Conservation (phyloP, 2,888 invertebrate species). For the Gari tellinella region DNA sequence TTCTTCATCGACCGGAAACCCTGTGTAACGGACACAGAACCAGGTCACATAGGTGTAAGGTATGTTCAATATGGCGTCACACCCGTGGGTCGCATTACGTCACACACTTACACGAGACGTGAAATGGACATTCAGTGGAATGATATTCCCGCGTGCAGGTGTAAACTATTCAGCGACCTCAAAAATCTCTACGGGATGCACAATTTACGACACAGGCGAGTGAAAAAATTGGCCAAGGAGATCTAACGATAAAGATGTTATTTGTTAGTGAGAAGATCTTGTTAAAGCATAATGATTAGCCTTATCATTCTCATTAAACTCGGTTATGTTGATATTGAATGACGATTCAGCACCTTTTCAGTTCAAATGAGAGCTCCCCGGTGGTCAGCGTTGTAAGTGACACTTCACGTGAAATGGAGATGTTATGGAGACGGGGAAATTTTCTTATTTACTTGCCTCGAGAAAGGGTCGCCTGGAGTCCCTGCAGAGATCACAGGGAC, state of each 20-base stretch:
- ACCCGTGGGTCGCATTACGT: slow-evolving; percentile 48
- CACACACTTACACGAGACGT: slow-evolving; percentile 35
- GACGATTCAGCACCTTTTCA: slow-evolving; percentile 46
- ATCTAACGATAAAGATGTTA: slow-evolving; percentile 47
- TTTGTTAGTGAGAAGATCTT: slow-evolving; percentile 58
- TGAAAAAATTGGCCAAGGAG: slow-evolving; percentile 26
- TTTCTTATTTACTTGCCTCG: slow-evolving; percentile 41
- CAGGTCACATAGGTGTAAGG: slow-evolving; percentile 23
- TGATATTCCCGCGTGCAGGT: slow-evolving; percentile 50
- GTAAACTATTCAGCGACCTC: slow-evolving; percentile 35
- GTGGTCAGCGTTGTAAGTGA: slow-evolving; percentile 35
- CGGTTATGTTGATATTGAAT: slow-evolving; percentile 46
- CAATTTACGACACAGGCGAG: slow-evolving; percentile 31
- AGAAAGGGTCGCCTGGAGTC: slow-evolving; percentile 15
- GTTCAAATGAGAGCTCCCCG: slow-evolving; percentile 44
- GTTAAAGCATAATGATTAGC: slow-evolving; percentile 61
- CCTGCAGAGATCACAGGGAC: slow-evolving; percentile 58
- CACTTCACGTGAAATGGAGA: slow-evolving; percentile 43
- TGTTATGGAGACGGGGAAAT: slow-evolving; percentile 41
- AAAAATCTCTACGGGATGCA: slow-evolving; percentile 30
- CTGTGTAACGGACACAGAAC: no score
- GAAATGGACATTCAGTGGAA: slow-evolving; percentile 41
- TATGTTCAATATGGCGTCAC: slow-evolving; percentile 52
- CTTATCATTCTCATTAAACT: slow-evolving; percentile 57
- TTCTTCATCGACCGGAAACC: no score